Conservation (phyloP, 2,888 invertebrate species). For the Euzophera pinguis region DNA sequence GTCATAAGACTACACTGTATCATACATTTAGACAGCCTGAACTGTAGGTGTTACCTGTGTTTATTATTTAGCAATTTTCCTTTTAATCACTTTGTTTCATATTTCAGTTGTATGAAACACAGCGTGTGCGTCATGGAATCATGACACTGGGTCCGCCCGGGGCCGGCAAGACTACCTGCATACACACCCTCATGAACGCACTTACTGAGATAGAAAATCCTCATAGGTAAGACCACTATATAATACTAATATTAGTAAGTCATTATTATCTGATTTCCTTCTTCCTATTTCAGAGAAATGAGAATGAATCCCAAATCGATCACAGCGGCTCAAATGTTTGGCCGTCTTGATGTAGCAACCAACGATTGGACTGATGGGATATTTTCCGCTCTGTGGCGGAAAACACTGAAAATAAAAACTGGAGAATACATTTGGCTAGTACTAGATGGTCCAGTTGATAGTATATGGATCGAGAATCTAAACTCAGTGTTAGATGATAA, state of each 20-base stretch:
- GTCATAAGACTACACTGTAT: too few species aligned
- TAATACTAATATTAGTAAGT: too few species aligned
- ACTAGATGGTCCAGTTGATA: slow-evolving; percentile 97
- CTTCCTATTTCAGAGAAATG: slow-evolving; percentile 86
- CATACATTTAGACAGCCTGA: too few species aligned
- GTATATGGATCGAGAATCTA: slow-evolving; percentile 98
- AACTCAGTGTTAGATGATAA: slow-evolving; percentile 98
- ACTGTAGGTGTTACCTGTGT: too few species aligned
- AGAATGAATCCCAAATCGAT: slow-evolving; percentile 99
- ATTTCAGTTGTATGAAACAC: slow-evolving; percentile 94
- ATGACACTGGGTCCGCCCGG: slow-evolving; percentile 98
- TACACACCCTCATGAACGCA: slow-evolving; percentile 94
- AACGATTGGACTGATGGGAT: slow-evolving; percentile 99
- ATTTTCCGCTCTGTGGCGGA: slow-evolving; percentile 97
- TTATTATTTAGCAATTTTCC: too few species aligned
- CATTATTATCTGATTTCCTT: neutral
- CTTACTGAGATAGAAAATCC: slow-evolving; percentile 90
- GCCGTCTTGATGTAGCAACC: slow-evolving; percentile 96
- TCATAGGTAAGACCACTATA: slow-evolving; percentile 81
- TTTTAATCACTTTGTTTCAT: too few species aligned
- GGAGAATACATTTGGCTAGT: slow-evolving; percentile 96
- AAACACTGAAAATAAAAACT: slow-evolving; percentile 93
- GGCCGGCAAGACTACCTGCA: slow-evolving; percentile 95
- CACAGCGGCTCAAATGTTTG: slow-evolving; percentile 98
- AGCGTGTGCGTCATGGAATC: slow-evolving; percentile 95